These are phyloP conservation scores for Cichladusa arquata DNA, from an alignment of 2,113 vertebrate species.

Conservation along the genomic window DNA sequence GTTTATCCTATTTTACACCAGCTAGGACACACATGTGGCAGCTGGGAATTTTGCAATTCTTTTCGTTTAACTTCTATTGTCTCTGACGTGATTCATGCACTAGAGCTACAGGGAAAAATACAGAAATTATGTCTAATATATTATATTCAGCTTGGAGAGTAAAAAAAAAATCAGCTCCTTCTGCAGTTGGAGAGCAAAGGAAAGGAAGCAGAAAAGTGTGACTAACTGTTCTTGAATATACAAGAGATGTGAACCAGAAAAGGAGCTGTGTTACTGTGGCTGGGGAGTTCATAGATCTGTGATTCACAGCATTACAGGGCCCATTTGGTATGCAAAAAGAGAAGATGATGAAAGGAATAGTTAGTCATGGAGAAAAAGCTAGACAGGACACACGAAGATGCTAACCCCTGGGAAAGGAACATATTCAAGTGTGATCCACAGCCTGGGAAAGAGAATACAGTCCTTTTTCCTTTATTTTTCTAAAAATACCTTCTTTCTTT, in stretches of 20 bases:
- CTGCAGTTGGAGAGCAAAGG: not conserved
- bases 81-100: not conserved
- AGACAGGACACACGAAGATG: not conserved
- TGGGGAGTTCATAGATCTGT: slow-evolving; percentile 41
- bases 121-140: not conserved
- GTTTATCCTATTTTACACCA: not conserved
- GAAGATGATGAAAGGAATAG: slow-evolving; percentile 44
- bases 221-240: slow-evolving; percentile 23
- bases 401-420: not conserved
- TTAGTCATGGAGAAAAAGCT: slow-evolving; percentile 46
- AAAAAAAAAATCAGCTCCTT: not conserved
- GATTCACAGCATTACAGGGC: slow-evolving; percentile 43
- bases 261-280: not conserved
- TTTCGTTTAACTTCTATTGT: not conserved
- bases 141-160: not conserved
- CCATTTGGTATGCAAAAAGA: slow-evolving; percentile 48
- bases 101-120: not conserved
- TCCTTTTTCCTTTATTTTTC: not conserved
- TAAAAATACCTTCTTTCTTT: not conserved
- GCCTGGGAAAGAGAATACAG: not conserved
- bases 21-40: not conserved
- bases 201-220: not conserved
- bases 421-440: not conserved
- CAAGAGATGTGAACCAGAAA: not conserved
- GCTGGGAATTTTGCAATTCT: not conserved